Evolutionary conservation across 2,797 vertebrate species (phyloP), one percentile per base, ranked within the genome.

Genomic region (Pelodytes ibericus): DNA sequence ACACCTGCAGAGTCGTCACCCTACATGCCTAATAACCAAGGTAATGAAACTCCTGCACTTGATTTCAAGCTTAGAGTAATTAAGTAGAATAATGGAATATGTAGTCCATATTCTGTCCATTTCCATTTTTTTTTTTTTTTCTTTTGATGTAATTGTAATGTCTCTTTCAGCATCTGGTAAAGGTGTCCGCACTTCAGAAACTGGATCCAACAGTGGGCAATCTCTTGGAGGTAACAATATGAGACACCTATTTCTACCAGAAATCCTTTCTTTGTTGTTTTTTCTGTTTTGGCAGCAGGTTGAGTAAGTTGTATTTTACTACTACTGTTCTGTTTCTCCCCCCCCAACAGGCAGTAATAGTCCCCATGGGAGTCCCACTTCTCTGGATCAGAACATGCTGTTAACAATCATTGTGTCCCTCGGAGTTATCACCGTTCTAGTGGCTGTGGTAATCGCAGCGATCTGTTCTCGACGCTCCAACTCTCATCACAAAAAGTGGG

Each of bases 1-100:
- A 72, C 47, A 15, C 26, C 96, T 97, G 96, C 96, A 90, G 98
- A 98, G 88, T 96, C 96, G 90, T 95, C 97, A 94, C 96, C 98
- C 95, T 98, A 97, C 97, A 98, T 99, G 96, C 95, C 96, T 95
- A 99, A 99, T 94, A 97, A 99, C 84, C 97, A 99, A 99, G 98
- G 98, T 99, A 98, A 98, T 56, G 2, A 39, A 9, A 27, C 20
- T 56, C 41, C 41, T 44, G 13, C 18, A 16, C 13, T 10, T 44
- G n/a, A n/a, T n/a, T n/a, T n/a, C n/a, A n/a, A n/a, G n/a, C n/a
- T n/a, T n/a, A n/a, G n/a, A 13, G 10, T 44, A 10, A 44, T 44
- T 44, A 44, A n/a, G 7, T 10, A 16, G 41, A 16, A 44, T 44
- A 13, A 16, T 44, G 41, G 41, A 44, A 3, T 10, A 9, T 3